A percentile compares a stretch with the other conserved stretches of the same genome.
These are phyloP conservation scores for Cardiocondyla obscurior DNA, from an alignment of 1,140 invertebrate genomes.

Conservation along the genomic window DNA sequence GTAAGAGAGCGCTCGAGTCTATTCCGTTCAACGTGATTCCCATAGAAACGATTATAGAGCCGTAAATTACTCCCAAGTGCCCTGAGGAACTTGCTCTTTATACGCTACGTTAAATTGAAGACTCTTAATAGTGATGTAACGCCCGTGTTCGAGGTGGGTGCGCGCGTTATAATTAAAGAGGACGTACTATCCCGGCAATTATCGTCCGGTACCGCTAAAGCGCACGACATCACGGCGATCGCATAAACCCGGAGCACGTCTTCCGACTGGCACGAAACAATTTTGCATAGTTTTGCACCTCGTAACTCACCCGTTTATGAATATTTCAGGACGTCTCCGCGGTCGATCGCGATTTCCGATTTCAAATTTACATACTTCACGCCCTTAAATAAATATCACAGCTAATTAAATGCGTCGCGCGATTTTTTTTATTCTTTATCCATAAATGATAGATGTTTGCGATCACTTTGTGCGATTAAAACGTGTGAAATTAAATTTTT, in stretches of 20 bases:
- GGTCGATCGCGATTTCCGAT: background rate
- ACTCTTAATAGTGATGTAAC: slow-evolving; percentile 61
- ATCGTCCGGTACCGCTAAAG: slow-evolving; percentile 48
- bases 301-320: slow-evolving; percentile 39
- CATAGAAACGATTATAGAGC: slow-evolving; percentile 56
- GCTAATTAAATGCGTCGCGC: background rate
- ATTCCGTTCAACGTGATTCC: slow-evolving; percentile 52
- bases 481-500: background rate
- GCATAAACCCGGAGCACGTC: slow-evolving; percentile 36
- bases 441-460: too few relatives aligned
- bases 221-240: slow-evolving; percentile 48
- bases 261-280: slow-evolving; percentile 29
- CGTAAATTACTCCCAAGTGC: slow-evolving; percentile 53
- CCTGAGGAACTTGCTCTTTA: slow-evolving; percentile 55
- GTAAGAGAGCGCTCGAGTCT: slow-evolving; percentile 27
- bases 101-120: slow-evolving; percentile 63
- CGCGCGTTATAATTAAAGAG: slow-evolving; percentile 64
- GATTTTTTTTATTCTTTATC: too few relatives aligned
- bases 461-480: background rate
- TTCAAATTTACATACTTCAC: slow-evolving; percentile 6
- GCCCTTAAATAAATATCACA: background rate
- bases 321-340: slow-evolving; percentile 33
- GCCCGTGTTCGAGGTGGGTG: slow-evolving; percentile 48
- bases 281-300: slow-evolving; percentile 48
- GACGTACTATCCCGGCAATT: slow-evolving; percentile 56